Percentiles rank a stretch among this genome's conserved stretches.
Evolutionary conservation across 2,888 invertebrate genomes (phyloP).

Genomic region (Morpho deidamia): DNA sequence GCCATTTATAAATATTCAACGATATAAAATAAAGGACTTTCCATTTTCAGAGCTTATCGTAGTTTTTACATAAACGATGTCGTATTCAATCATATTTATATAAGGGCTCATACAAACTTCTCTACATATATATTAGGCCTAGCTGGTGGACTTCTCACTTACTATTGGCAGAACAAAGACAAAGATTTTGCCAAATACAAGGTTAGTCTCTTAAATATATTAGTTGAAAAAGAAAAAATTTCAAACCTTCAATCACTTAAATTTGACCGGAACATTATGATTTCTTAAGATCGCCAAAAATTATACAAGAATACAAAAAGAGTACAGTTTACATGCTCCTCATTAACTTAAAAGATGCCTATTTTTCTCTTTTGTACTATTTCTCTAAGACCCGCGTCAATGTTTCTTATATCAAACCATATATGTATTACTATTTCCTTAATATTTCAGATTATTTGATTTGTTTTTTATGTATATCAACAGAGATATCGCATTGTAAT

Average conservation of each 20-base stretch:
- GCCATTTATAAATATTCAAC: too few relatives aligned
- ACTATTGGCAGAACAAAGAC: conserved; percentile 43
- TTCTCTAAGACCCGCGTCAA: too few relatives aligned
- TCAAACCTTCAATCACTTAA: too few relatives aligned
- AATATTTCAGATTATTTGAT: too few relatives aligned
- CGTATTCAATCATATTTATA: conserved; percentile 57
- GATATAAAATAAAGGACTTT: background rate
- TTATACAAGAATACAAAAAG: too few relatives aligned
- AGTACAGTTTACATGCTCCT: too few relatives aligned
- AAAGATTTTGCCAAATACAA: conserved; percentile 43
- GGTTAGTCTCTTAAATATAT: conserved; percentile 30
- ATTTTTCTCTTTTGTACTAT: too few relatives aligned
- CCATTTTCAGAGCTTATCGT: conserved; percentile 43
- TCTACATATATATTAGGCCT: conserved; percentile 59
- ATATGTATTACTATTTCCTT: too few relatives aligned
- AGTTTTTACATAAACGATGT: conserved; percentile 42
- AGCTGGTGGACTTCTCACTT: conserved; percentile 54
- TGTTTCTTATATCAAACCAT: too few relatives aligned
- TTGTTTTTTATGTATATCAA: conserved; percentile 3
- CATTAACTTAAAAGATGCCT: too few relatives aligned
- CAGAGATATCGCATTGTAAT: conserved; percentile 47
- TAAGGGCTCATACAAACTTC: conserved; percentile 61
- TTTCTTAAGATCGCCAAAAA: too few relatives aligned
- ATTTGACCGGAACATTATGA: too few relatives aligned
- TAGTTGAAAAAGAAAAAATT: background rate